Evolutionary conservation across 2,797 vertebrate genomes (phyloP), one percentile per base, ranked within the genome.

Genomic region (Oreochromis mossambicus): DNA sequence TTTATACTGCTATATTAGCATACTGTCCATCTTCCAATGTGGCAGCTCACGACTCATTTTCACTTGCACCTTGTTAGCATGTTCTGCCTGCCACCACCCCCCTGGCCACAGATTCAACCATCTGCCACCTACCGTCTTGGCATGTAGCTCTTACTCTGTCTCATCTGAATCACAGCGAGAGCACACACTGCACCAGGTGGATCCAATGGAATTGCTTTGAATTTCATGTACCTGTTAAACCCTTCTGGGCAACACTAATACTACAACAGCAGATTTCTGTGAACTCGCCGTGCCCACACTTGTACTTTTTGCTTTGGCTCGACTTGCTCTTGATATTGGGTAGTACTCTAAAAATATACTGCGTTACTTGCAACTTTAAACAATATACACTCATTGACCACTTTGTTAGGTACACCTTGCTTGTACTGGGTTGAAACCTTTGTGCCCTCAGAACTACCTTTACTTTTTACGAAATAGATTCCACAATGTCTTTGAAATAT

Each of bases 111-210:
- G 55, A 91, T 84, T 86, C 77, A 8, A 91, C 95, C 95, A 96
- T 96, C 95, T 96, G 96, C 87, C 79, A 86, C 79, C 90, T 83
- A 81, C 55, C 50, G 75, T 54, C 79, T 51, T 92, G 93, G 88
- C 92, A 82, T 34, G 38, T 81, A 38, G 76, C 85, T 61, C 75
- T n/a, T 61, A 38, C 81, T 79, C 79, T 32, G 85, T 84, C 89
- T 92, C 85, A 54, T 92, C 73, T 89, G 81, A 88, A 81, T 91
- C 86, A 75, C 85, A 82, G 83, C 3, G 3, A 88, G 78, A 80
- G 21, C 66, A 51, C 48, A 68, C 34, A 34, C 79, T 52, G 21
- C 55, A 68, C 70, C 83, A 82, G 85, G 77, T 88, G 88, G 82
- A 87, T 73, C 24, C 66, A 73, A 41, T 77, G 77, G 77, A 87